These are phyloP conservation scores for Brachycybe producta DNA, from an alignment of 2,888 invertebrate genomes.

Conservation along the genomic window DNA sequence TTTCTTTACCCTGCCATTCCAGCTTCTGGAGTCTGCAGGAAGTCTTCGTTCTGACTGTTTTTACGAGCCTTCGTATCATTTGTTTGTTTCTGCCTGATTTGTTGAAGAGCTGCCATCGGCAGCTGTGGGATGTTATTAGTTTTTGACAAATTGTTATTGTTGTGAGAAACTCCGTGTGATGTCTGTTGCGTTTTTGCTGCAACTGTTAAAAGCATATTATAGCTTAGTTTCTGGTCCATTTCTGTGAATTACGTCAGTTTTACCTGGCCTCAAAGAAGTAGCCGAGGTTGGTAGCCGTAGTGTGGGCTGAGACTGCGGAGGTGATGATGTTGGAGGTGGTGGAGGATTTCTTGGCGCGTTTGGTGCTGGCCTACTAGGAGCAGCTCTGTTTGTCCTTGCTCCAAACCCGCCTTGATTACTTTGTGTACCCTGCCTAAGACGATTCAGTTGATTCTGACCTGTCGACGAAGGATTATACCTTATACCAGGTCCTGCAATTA, in stretches of 20 bases:
- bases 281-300: not conserved
- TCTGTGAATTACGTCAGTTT: not conserved
- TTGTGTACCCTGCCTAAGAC: too few species aligned
- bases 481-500: constrained; percentile 7
- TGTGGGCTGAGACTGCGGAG: constrained; percentile 35
- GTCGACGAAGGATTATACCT: too few species aligned
- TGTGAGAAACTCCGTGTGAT: constrained; percentile 6
- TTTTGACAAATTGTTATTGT: not conserved
- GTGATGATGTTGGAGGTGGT: constrained; percentile 39
- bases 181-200: constrained; percentile 14
- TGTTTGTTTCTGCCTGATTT: not conserved
- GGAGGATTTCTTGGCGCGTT: constrained; percentile 4
- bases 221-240: too few species aligned
- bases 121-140: constrained; percentile 23
- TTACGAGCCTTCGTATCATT: not conserved
- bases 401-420: too few species aligned
- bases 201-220: too few species aligned
- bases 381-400: constrained; percentile 4
- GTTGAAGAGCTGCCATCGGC: constrained; percentile 24
- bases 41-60: constrained; percentile 14
- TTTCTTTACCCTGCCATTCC: constrained; percentile 38
- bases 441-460: too few species aligned
- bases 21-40: constrained; percentile 36
- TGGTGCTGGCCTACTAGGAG: not conserved
- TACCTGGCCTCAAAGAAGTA: not conserved